Evolutionary conservation across 2,113 vertebrate genomes (phyloP), one percentile per base, ranked within the genome.

Genomic region (Carettochelys insculpta): DNA sequence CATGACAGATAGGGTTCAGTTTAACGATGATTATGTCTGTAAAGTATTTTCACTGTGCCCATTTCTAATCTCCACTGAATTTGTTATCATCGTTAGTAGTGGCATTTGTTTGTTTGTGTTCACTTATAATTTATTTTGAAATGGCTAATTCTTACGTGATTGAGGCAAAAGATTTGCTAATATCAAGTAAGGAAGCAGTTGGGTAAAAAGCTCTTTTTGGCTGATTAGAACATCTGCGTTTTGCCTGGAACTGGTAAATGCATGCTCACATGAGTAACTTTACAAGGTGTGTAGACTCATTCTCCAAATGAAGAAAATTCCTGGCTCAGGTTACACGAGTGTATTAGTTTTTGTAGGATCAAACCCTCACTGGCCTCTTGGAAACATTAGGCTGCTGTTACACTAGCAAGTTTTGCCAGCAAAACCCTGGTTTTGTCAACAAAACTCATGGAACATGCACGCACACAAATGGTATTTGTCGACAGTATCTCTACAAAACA

Each of bases 1-100:
- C 8, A 8, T 51, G 16, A 5, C 11, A 77, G 45, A 52, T 82
- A 25, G 61, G 14, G 20, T 51, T 75, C 84, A 11, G 14, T 2
- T 41, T 8, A 8, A 1, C 10, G 77, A 7, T 53, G 52, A n/a
- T 5, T 77, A 14, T 29, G 3, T 61, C 22, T 61, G 0, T 4
- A 24, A 80, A 41, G 0, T 5, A 31, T 54, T 45, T 45, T 38
- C 20, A 47, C 5, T 41, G 53, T 56, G 34, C 48, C 19, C n/a
- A n/a, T 6, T 77, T 68, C 19, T 71, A 43, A 54, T 1, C 5
- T 61, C 16, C 14, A 20, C 29, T 20, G 22, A 87, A 24, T 71
- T 50, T 92, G 8, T 1, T 27, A 24, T 50, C 79, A 34, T 78
- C 77, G 50, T 68, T 83, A 43, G 4, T 5, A 54, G 54, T 78